phyloP scores from a whole-genome alignment of 1,140 invertebrate genomes.

The Stenopsyche tienmushanensis region DNA sequence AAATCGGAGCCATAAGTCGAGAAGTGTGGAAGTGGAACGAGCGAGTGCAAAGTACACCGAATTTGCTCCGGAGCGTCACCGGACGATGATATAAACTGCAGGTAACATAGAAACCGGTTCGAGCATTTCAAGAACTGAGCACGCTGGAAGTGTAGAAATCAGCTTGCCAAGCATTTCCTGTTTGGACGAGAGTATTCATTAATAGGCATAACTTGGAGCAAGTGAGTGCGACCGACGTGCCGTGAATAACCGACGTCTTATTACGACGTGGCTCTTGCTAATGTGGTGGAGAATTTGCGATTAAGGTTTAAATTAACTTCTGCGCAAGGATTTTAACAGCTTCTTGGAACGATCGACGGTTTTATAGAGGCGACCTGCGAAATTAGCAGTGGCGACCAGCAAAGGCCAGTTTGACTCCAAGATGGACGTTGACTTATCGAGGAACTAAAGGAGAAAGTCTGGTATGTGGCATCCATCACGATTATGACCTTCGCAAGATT shows the following conservation, averaged over 20 bases:
- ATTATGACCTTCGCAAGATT: no score
- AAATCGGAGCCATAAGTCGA: no score
- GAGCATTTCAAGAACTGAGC: neutral
- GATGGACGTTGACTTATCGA: no score
- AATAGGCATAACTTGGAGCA: conserved; percentile 18
- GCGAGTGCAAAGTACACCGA: no score
- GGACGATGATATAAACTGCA: neutral
- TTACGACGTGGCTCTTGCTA: neutral
- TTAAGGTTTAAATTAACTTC: no score
- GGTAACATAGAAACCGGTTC: no score
- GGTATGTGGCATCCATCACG: no score
- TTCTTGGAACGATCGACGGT: no score
- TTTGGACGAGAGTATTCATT: conserved; percentile 18
- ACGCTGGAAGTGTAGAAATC: conserved; percentile 21
- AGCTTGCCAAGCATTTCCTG: conserved; percentile 22
- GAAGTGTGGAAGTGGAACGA: no score
- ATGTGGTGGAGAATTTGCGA: neutral
- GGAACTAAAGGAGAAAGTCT: no score
- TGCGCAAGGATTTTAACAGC: no score
- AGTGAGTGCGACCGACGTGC: neutral
- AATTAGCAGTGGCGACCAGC: neutral
- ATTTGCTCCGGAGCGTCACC: neutral
- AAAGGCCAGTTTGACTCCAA: neutral
- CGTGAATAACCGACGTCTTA: conserved; percentile 11
- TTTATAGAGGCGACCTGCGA: no score